phyloP scores from a whole-genome alignment of 2,113 vertebrate genomes.

The Rana temporaria region DNA sequence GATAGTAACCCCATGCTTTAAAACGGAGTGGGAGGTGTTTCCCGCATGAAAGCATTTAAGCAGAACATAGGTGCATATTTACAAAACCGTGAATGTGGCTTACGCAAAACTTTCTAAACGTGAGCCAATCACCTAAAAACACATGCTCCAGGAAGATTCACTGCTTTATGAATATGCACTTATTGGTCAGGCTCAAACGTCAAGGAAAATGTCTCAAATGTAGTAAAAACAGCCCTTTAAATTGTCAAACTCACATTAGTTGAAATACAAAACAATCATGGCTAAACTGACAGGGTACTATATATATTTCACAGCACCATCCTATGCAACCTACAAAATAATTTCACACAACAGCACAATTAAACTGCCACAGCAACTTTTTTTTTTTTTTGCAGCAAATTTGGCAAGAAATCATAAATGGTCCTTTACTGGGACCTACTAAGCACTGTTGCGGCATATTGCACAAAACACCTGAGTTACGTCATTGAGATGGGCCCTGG shows the following conservation, averaged over 20 bases:
- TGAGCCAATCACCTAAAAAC: no score
- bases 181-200: background rate
- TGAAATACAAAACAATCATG: background rate
- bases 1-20: no score
- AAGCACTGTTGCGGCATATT: slow-evolving; percentile 35
- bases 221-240: background rate
- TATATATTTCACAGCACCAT: no score
- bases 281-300: background rate
- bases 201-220: background rate
- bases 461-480: slow-evolving; percentile 29
- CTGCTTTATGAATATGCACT: no score
- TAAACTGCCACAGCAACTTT: slow-evolving; percentile 2
- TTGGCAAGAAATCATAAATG: slow-evolving; percentile 24
- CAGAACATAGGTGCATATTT: no score
- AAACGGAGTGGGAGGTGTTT: no score
- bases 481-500: background rate
- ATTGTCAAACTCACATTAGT: background rate
- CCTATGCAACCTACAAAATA: background rate
- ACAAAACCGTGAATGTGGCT: no score
- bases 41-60: no score
- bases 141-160: no score
- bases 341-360: background rate
- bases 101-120: no score
- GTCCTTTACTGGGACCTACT: background rate
- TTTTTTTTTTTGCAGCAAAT: slow-evolving; percentile 1